A percentile compares a stretch with the other conserved stretches of the same genome.
Evolutionary conservation across 2,113 vertebrate species (phyloP).

Genomic region (Fukomys damarensis): DNA sequence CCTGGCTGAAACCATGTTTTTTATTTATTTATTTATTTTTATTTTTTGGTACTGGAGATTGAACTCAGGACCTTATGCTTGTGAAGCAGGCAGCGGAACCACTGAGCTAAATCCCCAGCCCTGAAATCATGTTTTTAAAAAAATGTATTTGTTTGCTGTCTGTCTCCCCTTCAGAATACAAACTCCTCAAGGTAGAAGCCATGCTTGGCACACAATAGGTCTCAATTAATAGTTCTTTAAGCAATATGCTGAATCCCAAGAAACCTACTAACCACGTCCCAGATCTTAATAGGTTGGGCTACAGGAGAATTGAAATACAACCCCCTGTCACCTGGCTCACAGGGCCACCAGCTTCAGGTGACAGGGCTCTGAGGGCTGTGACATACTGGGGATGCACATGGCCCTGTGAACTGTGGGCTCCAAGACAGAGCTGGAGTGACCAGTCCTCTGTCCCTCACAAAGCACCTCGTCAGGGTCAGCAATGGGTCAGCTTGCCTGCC

Average conservation of each 20-base stretch:
- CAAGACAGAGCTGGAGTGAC: neutral
- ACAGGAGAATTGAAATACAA: neutral
- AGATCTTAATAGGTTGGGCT: neutral
- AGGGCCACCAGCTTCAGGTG: neutral
- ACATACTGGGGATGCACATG: neutral
- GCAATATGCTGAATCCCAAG: neutral
- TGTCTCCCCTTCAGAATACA: neutral
- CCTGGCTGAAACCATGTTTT: neutral
- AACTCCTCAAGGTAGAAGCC: neutral
- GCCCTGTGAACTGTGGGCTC: neutral
- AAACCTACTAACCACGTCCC: neutral
- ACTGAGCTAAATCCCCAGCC: too few relatives aligned
- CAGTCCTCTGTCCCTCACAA: neutral
- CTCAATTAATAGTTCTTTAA: neutral
- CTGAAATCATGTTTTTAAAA: neutral
- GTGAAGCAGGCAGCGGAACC: too few relatives aligned
- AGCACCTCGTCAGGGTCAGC: neutral
- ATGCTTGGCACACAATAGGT: neutral
- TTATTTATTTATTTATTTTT: too few relatives aligned
- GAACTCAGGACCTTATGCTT: too few relatives aligned
- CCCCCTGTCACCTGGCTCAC: neutral
- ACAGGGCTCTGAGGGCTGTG: neutral
- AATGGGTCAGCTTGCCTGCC: neutral
- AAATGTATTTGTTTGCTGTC: neutral
- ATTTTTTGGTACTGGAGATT: too few relatives aligned